phyloP scores from a whole-genome alignment of 2,113 vertebrate genomes.

The Rhineura floridana region DNA sequence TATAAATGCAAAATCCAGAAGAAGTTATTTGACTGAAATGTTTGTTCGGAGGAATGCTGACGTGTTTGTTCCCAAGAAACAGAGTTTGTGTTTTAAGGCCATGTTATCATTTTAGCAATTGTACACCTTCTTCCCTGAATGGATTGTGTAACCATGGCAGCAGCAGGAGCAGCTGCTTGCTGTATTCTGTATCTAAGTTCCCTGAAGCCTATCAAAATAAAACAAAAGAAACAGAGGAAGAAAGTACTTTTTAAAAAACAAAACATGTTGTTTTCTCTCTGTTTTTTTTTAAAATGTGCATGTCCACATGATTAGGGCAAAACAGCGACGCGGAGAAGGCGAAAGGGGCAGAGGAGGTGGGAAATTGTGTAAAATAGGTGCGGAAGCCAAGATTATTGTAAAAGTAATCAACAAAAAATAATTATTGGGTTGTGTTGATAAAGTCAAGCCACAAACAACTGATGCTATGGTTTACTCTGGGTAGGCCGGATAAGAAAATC shows the following conservation, averaged over 20 bases:
- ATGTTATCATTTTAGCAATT: constrained; percentile 31
- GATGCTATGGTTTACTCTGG: neutral
- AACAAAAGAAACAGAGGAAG: neutral
- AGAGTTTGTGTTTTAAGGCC: constrained; percentile 6
- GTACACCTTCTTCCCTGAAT: constrained; percentile 12
- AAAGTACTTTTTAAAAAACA: too few relatives aligned
- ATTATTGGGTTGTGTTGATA: too few relatives aligned
- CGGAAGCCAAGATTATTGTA: too few relatives aligned
- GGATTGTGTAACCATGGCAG: constrained; percentile 63
- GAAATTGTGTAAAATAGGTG: neutral
- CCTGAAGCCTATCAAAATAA: neutral
- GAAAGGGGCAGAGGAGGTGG: neutral
- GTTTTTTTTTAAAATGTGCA: neutral
- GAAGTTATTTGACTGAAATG: neutral
- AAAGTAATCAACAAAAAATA: too few relatives aligned
- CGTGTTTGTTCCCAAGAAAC: neutral
- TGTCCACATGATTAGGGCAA: neutral
- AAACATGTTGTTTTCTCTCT: neutral
- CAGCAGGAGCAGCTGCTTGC: constrained; percentile 40
- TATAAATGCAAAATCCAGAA: neutral
- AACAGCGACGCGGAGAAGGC: too few relatives aligned
- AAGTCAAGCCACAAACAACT: neutral
- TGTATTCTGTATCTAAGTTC: constrained; percentile 12
- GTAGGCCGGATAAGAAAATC: neutral
- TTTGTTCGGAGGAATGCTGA: neutral